Percentiles rank a stretch among this genome's conserved stretches.
These are phyloP conservation scores for Drosophila truncata DNA, from an alignment of 1,140 invertebrate species.

Conservation along the genomic window DNA sequence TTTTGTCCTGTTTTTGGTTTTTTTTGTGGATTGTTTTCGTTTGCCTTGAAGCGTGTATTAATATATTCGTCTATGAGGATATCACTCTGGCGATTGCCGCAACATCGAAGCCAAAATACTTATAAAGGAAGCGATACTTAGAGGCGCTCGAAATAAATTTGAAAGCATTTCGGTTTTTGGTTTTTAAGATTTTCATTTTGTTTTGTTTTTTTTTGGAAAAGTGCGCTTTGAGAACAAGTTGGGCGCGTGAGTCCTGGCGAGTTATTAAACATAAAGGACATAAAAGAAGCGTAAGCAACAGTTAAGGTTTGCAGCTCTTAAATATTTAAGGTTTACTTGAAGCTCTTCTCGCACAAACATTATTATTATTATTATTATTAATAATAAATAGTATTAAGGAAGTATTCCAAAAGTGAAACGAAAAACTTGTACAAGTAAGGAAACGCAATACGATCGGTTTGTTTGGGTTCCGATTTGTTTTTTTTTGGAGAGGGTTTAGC, in stretches of 20 bases:
- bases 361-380: background rate
- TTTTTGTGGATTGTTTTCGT: constrained; percentile 41
- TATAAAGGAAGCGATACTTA: constrained; percentile 71
- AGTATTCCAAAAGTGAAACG: constrained; percentile 35
- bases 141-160: constrained; percentile 60
- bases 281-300: constrained; percentile 52
- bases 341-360: constrained; percentile 40
- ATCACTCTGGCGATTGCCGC: constrained; percentile 71
- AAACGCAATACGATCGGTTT: constrained; percentile 43
- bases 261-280: constrained; percentile 19
- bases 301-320: constrained; percentile 47
- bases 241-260: constrained; percentile 45
- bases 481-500: constrained; percentile 1
- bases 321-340: constrained; percentile 47
- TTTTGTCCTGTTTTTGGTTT: constrained; percentile 12
- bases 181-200: constrained; percentile 10
- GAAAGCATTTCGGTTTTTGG: constrained; percentile 32
- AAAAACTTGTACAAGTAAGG: constrained; percentile 30
- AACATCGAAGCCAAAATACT: constrained; percentile 68
- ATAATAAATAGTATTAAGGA: constrained; percentile 5
- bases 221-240: constrained; percentile 39
- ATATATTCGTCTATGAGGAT: constrained; percentile 82
- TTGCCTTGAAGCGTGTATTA: constrained; percentile 78
- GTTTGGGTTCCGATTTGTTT: constrained; percentile 25
- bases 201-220: constrained; percentile 21